Evolutionary conservation across 2,888 invertebrate genomes (phyloP), one percentile per base, ranked within the genome.

Genomic region (Melanotus villosus): DNA sequence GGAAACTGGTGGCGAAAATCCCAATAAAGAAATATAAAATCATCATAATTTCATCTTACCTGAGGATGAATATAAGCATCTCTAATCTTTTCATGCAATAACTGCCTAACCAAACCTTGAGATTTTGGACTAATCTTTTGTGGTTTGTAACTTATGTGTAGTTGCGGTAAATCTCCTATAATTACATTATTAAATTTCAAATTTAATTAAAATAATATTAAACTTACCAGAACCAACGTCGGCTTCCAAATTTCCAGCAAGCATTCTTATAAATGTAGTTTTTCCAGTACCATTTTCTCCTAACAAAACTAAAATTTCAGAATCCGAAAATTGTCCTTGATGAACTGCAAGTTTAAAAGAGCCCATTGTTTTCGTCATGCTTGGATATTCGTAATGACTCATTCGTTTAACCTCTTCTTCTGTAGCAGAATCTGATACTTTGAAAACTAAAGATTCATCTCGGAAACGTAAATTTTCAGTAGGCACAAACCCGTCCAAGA

Each of bases 101-200:
- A 87, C 81, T 94, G 93, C 50, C 97, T 90, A 2, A 99, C 99
- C 70, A 94, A 90, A 43, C 97, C 97, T 82, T 95, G 94, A 65
- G 95, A 96, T 86, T 97, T 99, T 2, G 99, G 99, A 76, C 98
- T 98, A 84, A 99, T 99, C 86, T 99, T 99, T 88, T 99, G 99
- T 45, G 99, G 99, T 86, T 99, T 99, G 89, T 99, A 99, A 85
- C 98, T 99, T 83, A 99, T 98, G 85, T 98, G 96, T 74, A 99
- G 86, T 79, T 94, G 92, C 0, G 99, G 99, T 70, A 96, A 87
- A 74, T 91, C 90, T 41, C 89, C 93, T 84, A 65, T 59, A 69
- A 54, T 18, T 45, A 32, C 66, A 41, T 30, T 45, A 32, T 6
- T 23, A 41, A 38, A 41, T 34, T 36, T 9, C 16, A 19, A 47